Evolutionary conservation across 2,113 vertebrate genomes (phyloP), one percentile per base, ranked within the genome.

Genomic region (Onychorhynchus coronatus): DNA sequence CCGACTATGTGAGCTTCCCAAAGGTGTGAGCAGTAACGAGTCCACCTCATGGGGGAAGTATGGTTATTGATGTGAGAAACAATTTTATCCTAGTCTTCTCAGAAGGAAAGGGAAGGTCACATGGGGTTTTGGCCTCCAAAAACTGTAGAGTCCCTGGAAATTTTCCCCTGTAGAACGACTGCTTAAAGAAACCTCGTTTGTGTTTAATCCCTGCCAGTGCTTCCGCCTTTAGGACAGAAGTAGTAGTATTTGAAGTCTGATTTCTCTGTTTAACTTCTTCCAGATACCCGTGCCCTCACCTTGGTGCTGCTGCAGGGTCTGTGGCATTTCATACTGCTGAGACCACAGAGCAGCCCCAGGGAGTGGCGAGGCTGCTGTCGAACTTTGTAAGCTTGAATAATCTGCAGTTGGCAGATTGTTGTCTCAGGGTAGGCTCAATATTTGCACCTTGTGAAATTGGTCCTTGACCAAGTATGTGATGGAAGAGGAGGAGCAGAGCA

Each of bases 311-410:
- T 19, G 33, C 1, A 2, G 28, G 7, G 23, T 55, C 47, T 30
- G 44, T n/a, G 65, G 47, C 23, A 2, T 92, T 80, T 86, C 1
- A 0, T 37, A 33, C 22, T 4, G 25, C 37, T 3, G 6, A 31
- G 22, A 63, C 35, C 14, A 1, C 2, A 3, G n/a, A 68, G 81
- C 27, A 7, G 17, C 21, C 18, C 62, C 11, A 0, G 2, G 2
- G 63, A 4, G 3, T 0, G 4, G 62, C 0, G 0, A 1, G 19
- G 53, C 62, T 3, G 4, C 62, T 9, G 0, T 53, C 4, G 18
- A 4, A 25, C 46, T 8, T 44, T 27, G 49, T 58, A 41, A 72
- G 31, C 61, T 86, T 0, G 0, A 70, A 7, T 1, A 25, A 59
- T 66, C 59, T 81, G 82, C 42, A 1, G 33, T 31, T 50, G 55